Conservation (phyloP, 2,113 vertebrate genomes). For the Brachypodius melanocephalos region DNA sequence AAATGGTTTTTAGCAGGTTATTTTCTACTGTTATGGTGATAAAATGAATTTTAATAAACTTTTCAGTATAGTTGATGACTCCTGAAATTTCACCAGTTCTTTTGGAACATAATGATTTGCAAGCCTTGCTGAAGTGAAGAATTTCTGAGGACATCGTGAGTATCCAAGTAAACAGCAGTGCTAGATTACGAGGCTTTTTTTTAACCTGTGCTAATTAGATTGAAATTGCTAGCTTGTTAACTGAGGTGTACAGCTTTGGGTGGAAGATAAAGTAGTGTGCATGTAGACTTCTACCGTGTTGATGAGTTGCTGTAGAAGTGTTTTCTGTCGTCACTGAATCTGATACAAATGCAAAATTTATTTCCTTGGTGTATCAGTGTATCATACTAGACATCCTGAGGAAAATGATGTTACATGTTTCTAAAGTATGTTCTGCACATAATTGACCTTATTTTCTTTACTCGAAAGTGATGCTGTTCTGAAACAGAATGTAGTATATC, state of each 20-base stretch:
- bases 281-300: neutral
- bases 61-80: neutral
- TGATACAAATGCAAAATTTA: constrained; percentile 36
- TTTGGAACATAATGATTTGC: neutral
- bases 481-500: neutral
- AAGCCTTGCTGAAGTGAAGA: neutral
- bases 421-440: neutral
- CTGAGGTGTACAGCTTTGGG: neutral
- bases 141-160: neutral
- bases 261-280: neutral
- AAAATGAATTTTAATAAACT: neutral
- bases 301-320: constrained; percentile 26
- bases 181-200: neutral
- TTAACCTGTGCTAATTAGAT: neutral
- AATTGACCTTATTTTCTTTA: neutral
- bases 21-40: neutral
- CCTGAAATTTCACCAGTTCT: neutral
- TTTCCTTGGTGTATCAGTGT: constrained; percentile 20
- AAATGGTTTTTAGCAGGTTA: neutral
- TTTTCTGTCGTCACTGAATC: constrained; percentile 27
- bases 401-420: constrained; percentile 30
- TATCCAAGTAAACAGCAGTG: neutral
- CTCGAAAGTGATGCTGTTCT: neutral
- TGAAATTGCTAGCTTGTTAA: neutral
- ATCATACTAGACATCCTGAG: neutral